phyloP scores from a whole-genome alignment of 2,113 vertebrate genomes.

The Meleagris gallopavo region DNA sequence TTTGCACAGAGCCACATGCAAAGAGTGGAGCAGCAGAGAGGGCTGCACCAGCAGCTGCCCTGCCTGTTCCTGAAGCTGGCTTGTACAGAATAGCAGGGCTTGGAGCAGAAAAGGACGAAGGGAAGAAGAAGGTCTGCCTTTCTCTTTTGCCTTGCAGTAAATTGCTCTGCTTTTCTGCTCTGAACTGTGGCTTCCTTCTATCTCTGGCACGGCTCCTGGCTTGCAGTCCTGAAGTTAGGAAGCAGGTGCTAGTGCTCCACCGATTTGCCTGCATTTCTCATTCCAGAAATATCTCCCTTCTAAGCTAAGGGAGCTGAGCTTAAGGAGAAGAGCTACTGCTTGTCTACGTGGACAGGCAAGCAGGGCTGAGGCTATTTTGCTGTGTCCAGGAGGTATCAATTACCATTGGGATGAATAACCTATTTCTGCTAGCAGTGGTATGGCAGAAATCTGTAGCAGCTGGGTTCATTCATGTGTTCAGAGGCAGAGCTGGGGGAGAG shows the following conservation, averaged over 20 bases:
- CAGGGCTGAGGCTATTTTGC: neutral
- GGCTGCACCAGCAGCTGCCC: neutral
- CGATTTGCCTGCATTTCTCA: neutral
- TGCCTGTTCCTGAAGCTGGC: neutral
- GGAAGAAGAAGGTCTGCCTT: neutral
- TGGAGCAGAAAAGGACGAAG: neutral
- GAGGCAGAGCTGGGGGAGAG: neutral
- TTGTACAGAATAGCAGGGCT: neutral
- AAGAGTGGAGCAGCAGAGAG: neutral
- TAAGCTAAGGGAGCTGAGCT: neutral
- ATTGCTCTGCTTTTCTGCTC: neutral
- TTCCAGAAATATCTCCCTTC: neutral
- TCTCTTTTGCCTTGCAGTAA: neutral
- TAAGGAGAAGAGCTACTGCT: neutral
- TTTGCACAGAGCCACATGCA: neutral
- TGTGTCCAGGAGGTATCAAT: rapidly evolving
- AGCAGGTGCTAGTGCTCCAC: neutral
- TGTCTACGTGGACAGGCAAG: neutral
- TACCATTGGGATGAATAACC: neutral
- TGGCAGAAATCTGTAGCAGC: neutral
- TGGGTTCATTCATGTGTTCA: neutral
- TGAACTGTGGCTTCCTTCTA: neutral
- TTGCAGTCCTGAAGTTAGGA: rapidly evolving
- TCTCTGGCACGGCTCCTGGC: neutral
- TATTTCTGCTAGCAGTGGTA: neutral